Evolutionary conservation across 1,140 invertebrate species (phyloP).

Genomic region (Aporrectodea caliginosa): DNA sequence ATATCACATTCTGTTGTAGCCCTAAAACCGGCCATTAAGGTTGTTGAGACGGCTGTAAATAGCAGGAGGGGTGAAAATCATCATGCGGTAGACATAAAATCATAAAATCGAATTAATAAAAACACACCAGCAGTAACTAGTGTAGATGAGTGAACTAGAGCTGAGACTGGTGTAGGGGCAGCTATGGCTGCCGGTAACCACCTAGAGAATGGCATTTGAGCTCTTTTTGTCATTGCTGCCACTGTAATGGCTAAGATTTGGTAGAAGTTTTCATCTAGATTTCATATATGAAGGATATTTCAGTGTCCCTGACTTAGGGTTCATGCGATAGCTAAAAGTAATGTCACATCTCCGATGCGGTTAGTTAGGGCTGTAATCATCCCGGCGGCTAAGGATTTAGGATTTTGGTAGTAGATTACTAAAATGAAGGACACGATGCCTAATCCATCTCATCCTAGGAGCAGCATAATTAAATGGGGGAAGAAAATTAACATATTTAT

Average conservation of each 20-base stretch:
- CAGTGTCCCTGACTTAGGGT: not conserved
- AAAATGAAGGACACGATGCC: slow-evolving; percentile 66
- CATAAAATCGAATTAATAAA: slow-evolving; percentile 63
- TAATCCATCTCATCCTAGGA: slow-evolving; percentile 67
- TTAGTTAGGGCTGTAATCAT: slow-evolving; percentile 64
- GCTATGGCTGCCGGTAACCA: slow-evolving; percentile 68
- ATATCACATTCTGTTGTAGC: slow-evolving; percentile 33
- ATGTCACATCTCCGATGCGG: slow-evolving; percentile 49
- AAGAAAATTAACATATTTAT: slow-evolving; percentile 67
- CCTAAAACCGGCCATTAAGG: slow-evolving; percentile 22
- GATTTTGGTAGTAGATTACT: slow-evolving; percentile 65
- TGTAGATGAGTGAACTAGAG: slow-evolving; percentile 71
- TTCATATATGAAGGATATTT: slow-evolving; percentile 15
- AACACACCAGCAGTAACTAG: slow-evolving; percentile 69
- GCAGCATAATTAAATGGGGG: slow-evolving; percentile 65
- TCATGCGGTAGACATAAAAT: not conserved
- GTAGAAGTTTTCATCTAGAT: slow-evolving; percentile 48
- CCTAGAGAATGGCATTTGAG: slow-evolving; percentile 69
- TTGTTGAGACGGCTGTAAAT: slow-evolving; percentile 9
- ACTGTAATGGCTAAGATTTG: slow-evolving; percentile 55
- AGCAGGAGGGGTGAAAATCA: slow-evolving; percentile 15
- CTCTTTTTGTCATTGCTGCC: slow-evolving; percentile 67
- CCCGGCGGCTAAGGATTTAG: slow-evolving; percentile 61
- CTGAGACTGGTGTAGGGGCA: slow-evolving; percentile 66
- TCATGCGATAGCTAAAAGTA: slow-evolving; percentile 30